A percentile compares a stretch with the other conserved stretches of the same genome.
Evolutionary conservation across 2,797 vertebrate genomes (phyloP).

Genomic region (Vespertilio murinus): DNA sequence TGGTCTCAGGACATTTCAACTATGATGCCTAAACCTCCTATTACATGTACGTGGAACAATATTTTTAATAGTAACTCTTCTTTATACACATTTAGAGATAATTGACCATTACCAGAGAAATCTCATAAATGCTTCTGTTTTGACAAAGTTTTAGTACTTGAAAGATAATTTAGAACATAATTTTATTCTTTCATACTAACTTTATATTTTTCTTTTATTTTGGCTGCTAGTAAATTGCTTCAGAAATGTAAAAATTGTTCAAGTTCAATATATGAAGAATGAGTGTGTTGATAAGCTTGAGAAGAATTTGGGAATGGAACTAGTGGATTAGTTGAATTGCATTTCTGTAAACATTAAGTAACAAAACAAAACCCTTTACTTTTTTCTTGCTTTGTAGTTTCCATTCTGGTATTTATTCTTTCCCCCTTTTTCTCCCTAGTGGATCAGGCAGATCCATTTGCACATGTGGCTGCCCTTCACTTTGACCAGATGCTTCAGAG

Average conservation of each 20-base stretch:
- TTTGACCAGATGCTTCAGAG: slow-evolving; percentile 99
- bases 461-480: slow-evolving; percentile 94
- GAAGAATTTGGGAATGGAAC: not conserved
- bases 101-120: not conserved
- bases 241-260: slow-evolving; percentile 21
- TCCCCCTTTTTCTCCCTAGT: slow-evolving; percentile 84
- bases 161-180: not conserved
- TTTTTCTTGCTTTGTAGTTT: not conserved
- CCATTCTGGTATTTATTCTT: not conserved
- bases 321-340: not conserved
- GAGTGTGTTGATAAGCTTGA: not conserved
- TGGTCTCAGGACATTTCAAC: slow-evolving; percentile 99
- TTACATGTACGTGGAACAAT: slow-evolving; percentile 88
- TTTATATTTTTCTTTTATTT: slow-evolving; percentile 32
- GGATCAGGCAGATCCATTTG: slow-evolving; percentile 97
- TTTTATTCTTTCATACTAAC: not conserved
- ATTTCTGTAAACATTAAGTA: not conserved
- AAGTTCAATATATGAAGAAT: not conserved
- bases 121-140: not conserved
- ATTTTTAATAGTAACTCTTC: not conserved
- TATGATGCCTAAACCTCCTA: slow-evolving; percentile 99
- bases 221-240: not conserved
- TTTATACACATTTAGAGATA: not conserved
- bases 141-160: not conserved
- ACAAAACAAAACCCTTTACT: not conserved